These are phyloP conservation scores for Parotia lawesii DNA, from an alignment of 2,113 vertebrate species.

Conservation along the genomic window DNA sequence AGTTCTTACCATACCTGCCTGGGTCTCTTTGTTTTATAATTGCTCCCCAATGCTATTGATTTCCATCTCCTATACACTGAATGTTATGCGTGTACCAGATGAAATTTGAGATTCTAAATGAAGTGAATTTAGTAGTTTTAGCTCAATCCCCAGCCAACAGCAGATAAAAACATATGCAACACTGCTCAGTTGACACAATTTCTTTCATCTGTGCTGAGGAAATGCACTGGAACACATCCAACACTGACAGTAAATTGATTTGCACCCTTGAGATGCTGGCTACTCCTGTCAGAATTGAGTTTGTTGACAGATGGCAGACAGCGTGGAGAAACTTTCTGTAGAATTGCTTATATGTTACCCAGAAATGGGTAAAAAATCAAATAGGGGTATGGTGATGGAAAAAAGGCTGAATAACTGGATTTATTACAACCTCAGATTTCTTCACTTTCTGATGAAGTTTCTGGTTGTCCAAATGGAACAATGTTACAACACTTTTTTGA, in stretches of 20 bases:
- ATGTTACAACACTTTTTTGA: not conserved
- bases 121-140: slow-evolving; percentile 35
- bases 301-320: slow-evolving; percentile 62
- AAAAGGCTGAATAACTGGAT: not conserved
- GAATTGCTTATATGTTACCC: slow-evolving; percentile 40
- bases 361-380: slow-evolving; percentile 32
- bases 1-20: not conserved
- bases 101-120: slow-evolving; percentile 5
- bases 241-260: slow-evolving; percentile 67
- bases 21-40: not conserved
- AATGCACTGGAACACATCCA: slow-evolving; percentile 67
- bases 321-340: slow-evolving; percentile 40
- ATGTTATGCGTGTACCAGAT: not conserved
- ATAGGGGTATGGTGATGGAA: not conserved
- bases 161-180: slow-evolving; percentile 65
- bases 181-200: slow-evolving; percentile 59
- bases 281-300: slow-evolving; percentile 64
- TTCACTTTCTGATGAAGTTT: not conserved
- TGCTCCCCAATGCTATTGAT: not conserved
- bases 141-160: slow-evolving; percentile 24
- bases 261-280: slow-evolving; percentile 67
- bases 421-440: not conserved
- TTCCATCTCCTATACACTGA: not conserved
- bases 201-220: slow-evolving; percentile 57
- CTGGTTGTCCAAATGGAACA: not conserved